Base-by-base conservation (phyloP, 2,888 invertebrate genomes). In the Diarsia brunnea region DNA sequence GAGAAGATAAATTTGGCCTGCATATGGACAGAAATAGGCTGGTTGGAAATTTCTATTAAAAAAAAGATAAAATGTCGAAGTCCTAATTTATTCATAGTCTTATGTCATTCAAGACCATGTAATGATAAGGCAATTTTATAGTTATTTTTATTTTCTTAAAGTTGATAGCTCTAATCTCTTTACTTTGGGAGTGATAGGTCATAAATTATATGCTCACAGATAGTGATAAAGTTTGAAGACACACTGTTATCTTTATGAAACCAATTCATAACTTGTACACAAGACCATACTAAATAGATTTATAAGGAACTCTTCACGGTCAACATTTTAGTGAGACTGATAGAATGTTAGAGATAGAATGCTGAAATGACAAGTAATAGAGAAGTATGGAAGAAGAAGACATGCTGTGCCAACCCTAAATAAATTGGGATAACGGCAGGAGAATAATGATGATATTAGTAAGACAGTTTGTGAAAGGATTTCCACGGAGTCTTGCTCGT, bases 191-290 rank as follows among this genome's bases (percentile, higher is more conserved):
- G 64, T 47, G 68, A 70, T 82, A 31, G 71, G 60, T 51, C 66
- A 72, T 78, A 85, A 85, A 82, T 85, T 74, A 74, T 71, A n/a
- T 68, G 58, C 27, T 45, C 58, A 45, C 51, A 61, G 49, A 80
- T 66, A 73, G n/a, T 68, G 85, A 82, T 82, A 78, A 81, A 63
- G 43, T 21, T 49, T 63, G 45, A 49, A 69, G 68, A 68, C 64
- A 55, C 38, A 2, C 14, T 55, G 47, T 83, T 85, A 83, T 85
- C 86, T 85, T 68, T 51, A 65, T 24, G 68, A 27, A 19, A 31
- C 47, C 53, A 58, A 73, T 73, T 77, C 66, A 43, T 65, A 70
- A 81, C 49, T 73, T 76, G 63, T 11, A 14, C n/a, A 53, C n/a
- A 53, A 51, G 16, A 51, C 53, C 69, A 47, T 38, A 60, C 31